Evolutionary conservation across 2,797 vertebrate species (phyloP), one percentile per base, ranked within the genome.

Genomic region (Eutrigla gurnardus): DNA sequence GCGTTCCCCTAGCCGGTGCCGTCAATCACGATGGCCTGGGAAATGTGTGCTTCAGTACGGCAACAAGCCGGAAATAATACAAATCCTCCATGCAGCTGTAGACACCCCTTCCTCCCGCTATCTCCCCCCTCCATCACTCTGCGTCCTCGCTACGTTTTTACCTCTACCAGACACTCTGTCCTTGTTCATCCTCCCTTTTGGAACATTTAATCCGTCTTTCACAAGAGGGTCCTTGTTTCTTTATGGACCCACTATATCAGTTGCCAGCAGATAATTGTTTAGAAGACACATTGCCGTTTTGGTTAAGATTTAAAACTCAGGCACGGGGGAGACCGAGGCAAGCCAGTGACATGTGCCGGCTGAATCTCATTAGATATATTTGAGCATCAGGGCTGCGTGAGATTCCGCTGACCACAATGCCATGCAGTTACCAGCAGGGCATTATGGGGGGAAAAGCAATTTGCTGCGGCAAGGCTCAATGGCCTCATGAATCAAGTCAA

Each of bases 391-490:
- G 70, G 70, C 64, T 68, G 76, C 50, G 40, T 77, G 78, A 84
- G 78, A 85, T 86, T 90, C 74, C 11, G 64, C 81, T 77, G 83
- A 83, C 83, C 82, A 64, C 86, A 84, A 88, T 84, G 88, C 83
- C 66, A 74, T 69, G 75, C 82, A 73, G 84, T 89, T 88, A 87
- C 73, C 61, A 86, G 82, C 65, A 0, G 74, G 82, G 82, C 82
- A 90, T 90, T 87, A 86, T 90, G 90, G 89, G 82, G 77, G 80
- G 69, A 88, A 90, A 93, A 90, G 90, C 90, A 91, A 91, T 92
- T 93, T 93, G 82, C 87, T 70, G 85, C 75, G 37, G 89, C 78
- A 57, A 85, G 81, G 85, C 91, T 90, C 86, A 85, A 90, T 85
- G 91, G 88, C 77, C 89, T 88, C 85, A 83, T 91, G 88, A 91